Percentiles rank a stretch among this genome's conserved stretches.
Evolutionary conservation across 2,888 invertebrate species (phyloP).

Genomic region (Drosophila colorata): DNA sequence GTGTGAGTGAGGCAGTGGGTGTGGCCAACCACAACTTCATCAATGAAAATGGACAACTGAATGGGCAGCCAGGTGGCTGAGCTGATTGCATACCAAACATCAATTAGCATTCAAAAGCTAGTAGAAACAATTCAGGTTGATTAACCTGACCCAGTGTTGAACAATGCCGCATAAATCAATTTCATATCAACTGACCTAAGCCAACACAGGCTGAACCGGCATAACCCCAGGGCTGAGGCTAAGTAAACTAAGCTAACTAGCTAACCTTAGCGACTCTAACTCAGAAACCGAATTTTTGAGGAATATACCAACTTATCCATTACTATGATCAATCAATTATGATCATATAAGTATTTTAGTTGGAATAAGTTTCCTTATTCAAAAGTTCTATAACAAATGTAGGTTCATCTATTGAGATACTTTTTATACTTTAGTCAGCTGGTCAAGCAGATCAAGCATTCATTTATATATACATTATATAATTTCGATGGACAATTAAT

Average conservation of each 20-base stretch:
- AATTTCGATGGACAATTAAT: too few species aligned
- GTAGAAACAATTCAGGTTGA: conserved; percentile 26
- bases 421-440: too few species aligned
- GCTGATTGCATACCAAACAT: conserved; percentile 55
- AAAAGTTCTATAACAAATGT: too few species aligned
- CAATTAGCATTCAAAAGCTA: conserved; percentile 42
- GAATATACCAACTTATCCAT: not conserved
- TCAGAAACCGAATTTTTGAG: not conserved
- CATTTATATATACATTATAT: too few species aligned
- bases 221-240: not conserved
- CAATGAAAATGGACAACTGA: conserved; percentile 71
- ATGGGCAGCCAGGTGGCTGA: conserved; percentile 64
- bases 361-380: too few species aligned
- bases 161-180: conserved; percentile 15
- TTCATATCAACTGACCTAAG: not conserved
- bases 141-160: conserved; percentile 34
- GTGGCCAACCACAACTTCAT: conserved; percentile 56
- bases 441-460: too few species aligned
- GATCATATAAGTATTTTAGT: too few species aligned
- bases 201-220: not conserved
- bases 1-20: conserved; percentile 38
- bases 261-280: not conserved
- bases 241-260: not conserved
- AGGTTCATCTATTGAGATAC: too few species aligned
- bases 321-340: too few species aligned